Conservation (phyloP, 2,113 vertebrate genomes). For the Symphodus melops region DNA sequence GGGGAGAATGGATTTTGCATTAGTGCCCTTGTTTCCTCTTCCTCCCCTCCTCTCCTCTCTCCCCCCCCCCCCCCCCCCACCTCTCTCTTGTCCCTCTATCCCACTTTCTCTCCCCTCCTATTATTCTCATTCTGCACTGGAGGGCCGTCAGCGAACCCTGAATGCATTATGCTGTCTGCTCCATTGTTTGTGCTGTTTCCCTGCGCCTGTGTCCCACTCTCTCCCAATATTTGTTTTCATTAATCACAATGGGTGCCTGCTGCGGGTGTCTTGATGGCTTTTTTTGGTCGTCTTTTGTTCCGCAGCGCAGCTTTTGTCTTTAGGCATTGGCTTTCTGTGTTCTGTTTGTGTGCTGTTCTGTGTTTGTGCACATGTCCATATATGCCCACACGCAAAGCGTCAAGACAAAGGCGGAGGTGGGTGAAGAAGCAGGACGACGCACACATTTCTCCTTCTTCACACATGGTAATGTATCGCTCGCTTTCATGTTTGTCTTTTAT, state of each 20-base stretch:
- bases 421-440: conserved; percentile 4
- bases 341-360: conserved; percentile 52
- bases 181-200: conserved; percentile 91
- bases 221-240: conserved; percentile 90
- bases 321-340: conserved; percentile 60
- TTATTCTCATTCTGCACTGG: conserved; percentile 79
- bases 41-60: conserved; percentile 45
- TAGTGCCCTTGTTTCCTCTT: conserved; percentile 66
- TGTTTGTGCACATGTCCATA: conserved; percentile 39
- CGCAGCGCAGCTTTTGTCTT: conserved; percentile 72
- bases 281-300: conserved; percentile 87
- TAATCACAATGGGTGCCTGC: conserved; percentile 91
- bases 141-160: conserved; percentile 77
- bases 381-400: conserved; percentile 10
- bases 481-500: conserved; percentile 59
- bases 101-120: conserved; percentile 68
- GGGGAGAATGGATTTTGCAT: conserved; percentile 69
- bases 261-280: conserved; percentile 89
- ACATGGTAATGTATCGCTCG: conserved; percentile 30
- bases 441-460: conserved; percentile 31
- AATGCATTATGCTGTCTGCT: conserved; percentile 85
- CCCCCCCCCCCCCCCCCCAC: neutral
- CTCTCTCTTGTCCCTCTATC: conserved; percentile 52
- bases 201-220: conserved; percentile 70
- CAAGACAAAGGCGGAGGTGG: conserved; percentile 31